phyloP scores from a whole-genome alignment of 2,113 vertebrate species.

The Apteryx owenii region DNA sequence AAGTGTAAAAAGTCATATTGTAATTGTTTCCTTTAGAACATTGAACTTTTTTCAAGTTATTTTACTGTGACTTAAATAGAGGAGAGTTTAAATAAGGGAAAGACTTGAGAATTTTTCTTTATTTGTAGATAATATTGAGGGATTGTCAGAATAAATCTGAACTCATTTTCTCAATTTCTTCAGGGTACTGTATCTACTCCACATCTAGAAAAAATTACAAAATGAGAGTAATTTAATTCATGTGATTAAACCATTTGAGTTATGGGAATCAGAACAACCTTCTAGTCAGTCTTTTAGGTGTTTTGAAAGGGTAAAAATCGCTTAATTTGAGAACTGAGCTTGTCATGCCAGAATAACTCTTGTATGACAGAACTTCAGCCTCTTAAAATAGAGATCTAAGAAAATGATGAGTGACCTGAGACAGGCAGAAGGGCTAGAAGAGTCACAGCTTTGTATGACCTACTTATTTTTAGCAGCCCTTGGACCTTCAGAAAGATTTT shows the following conservation, averaged over 20 bases:
- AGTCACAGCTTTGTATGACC: background rate
- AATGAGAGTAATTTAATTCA: background rate
- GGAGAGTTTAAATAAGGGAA: background rate
- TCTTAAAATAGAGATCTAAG: background rate
- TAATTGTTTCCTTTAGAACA: background rate
- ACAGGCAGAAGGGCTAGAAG: background rate
- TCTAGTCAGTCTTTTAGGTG: background rate
- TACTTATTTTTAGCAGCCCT: background rate
- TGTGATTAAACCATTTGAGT: background rate
- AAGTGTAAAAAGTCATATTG: background rate
- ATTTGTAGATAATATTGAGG: background rate
- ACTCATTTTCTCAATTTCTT: background rate
- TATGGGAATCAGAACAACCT: background rate
- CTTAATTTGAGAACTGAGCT: background rate
- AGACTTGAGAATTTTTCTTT: background rate
- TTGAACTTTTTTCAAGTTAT: background rate
- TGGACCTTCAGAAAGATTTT: too few species aligned
- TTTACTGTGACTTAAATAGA: background rate
- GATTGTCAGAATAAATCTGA: background rate
- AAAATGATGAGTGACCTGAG: background rate
- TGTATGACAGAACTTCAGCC: background rate
- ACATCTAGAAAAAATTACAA: background rate
- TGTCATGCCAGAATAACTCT: background rate
- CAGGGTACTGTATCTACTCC: background rate
- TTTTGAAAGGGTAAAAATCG: background rate